Evolutionary conservation across 2,888 invertebrate genomes (phyloP), one percentile per base, ranked within the genome.

Genomic region (Drosophila diplacantha): DNA sequence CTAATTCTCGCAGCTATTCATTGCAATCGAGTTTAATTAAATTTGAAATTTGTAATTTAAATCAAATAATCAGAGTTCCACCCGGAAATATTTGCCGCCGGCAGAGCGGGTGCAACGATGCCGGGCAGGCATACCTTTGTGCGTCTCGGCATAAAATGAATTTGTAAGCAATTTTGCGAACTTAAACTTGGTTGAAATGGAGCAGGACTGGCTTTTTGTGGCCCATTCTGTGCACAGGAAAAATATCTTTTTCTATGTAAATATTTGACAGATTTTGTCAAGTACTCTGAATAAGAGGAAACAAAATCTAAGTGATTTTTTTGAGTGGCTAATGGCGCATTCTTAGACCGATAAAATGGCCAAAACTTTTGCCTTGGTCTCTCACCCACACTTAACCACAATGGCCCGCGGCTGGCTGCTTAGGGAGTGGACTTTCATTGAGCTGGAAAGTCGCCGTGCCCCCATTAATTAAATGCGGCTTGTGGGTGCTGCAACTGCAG

Each of bases 381-480:
- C 32, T 34, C 50, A 22, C 52, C 55, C 41, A 59, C 61, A 59
- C 43, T 49, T 60, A 55, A 62, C 14, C 52, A 41, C 38, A 73
- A 51, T 37, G 22, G 32, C 38, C 32, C 29, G 32, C 50, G 56
- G 34, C 41, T 43, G 59, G 24, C 46, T 55, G 49, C 20, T 64
- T 51, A 3, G 46, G 53, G 5, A 38, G 34, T 29, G 20, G 29
- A 50, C 34, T 58, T 55, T 55, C 60, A 61, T 41, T 60, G 47
- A 60, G 58, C 49, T 43, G 41, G 43, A 61, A 59, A 49, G 60
- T 59, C 59, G 24, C 31, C 41, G 14, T 49, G 35, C 37, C 47
- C 55, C 31, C 57, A 69, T 75, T 75, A 72, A 72, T 73, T 71
- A 76, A 80, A 69, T 77, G 70, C 60, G 71, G 56, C 57, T 59